Evolutionary conservation across 2,113 vertebrate species (phyloP).

Genomic region (Papio anubis): DNA sequence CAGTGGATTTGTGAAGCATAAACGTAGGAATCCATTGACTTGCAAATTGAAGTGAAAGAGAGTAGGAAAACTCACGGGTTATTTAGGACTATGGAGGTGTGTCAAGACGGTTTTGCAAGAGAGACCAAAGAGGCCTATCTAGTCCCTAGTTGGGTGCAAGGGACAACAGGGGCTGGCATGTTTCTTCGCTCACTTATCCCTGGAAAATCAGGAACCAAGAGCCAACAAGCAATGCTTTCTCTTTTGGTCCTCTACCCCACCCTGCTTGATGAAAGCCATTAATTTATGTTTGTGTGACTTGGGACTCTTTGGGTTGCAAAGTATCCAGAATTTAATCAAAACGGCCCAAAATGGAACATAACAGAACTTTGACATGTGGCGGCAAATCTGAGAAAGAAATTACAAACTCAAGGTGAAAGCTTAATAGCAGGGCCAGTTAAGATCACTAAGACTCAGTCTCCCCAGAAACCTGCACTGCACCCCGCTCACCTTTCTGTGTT

Average conservation of each 20-base stretch:
- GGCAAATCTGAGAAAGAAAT: no score
- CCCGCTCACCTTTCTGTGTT: neutral
- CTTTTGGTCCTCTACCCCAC: neutral
- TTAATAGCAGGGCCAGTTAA: neutral
- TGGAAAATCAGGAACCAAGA: neutral
- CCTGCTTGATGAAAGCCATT: neutral
- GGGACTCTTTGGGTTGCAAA: neutral
- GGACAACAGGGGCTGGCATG: neutral
- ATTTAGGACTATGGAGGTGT: neutral
- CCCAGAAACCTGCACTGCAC: no score
- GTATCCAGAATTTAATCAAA: no score
- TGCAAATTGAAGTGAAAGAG: neutral
- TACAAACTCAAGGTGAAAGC: neutral
- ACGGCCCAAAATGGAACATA: no score
- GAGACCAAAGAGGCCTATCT: neutral
- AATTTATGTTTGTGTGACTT: neutral
- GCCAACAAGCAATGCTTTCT: no score
- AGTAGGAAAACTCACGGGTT: neutral
- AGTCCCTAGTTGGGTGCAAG: neutral
- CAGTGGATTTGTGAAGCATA: slow-evolving; percentile 65
- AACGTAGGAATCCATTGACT: slow-evolving; percentile 63
- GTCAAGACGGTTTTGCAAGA: no score
- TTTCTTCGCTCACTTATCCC: no score
- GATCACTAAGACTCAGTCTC: neutral
- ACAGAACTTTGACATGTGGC: no score